Conservation (phyloP, 2,888 invertebrate genomes). For the Heliconius erato region DNA sequence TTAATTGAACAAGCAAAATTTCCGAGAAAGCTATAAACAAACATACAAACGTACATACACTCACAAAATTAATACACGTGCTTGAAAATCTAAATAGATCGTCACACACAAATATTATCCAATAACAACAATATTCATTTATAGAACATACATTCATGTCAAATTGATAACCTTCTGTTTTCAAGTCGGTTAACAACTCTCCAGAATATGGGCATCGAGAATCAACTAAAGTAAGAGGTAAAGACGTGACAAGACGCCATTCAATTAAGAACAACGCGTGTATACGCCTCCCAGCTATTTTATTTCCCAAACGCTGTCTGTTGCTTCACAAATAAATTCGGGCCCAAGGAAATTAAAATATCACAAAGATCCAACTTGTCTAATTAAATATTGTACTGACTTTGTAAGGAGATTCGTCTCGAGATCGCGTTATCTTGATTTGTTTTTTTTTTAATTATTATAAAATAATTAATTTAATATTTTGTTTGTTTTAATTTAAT, state of each 20-base stretch:
- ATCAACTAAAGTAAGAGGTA: slow-evolving; percentile 1
- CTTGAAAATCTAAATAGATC: too few species aligned
- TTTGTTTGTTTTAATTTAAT: not conserved
- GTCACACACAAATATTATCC: not conserved
- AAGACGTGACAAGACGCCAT: slow-evolving; percentile 11
- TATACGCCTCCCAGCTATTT: slow-evolving; percentile 12
- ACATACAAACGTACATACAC: not conserved
- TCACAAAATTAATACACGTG: too few species aligned
- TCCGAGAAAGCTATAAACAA: not conserved
- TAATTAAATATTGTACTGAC: slow-evolving; percentile 42
- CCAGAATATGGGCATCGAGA: not conserved
- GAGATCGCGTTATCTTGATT: slow-evolving; percentile 1
- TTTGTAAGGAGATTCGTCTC: slow-evolving; percentile 33
- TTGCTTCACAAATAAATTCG: slow-evolving; percentile 36
- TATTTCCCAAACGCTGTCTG: slow-evolving; percentile 1
- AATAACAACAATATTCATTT: too few species aligned
- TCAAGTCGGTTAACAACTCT: not conserved
- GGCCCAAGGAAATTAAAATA: slow-evolving; percentile 35
- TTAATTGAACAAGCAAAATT: too few species aligned
- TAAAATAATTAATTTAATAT: not conserved
- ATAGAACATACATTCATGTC: too few species aligned
- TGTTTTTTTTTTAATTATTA: not conserved
- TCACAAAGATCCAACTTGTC: slow-evolving; percentile 33
- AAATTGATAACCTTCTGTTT: not conserved
- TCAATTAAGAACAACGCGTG: slow-evolving; percentile 10